Conservation (phyloP, 1,140 invertebrate species). For the Solenopsis fugax region DNA sequence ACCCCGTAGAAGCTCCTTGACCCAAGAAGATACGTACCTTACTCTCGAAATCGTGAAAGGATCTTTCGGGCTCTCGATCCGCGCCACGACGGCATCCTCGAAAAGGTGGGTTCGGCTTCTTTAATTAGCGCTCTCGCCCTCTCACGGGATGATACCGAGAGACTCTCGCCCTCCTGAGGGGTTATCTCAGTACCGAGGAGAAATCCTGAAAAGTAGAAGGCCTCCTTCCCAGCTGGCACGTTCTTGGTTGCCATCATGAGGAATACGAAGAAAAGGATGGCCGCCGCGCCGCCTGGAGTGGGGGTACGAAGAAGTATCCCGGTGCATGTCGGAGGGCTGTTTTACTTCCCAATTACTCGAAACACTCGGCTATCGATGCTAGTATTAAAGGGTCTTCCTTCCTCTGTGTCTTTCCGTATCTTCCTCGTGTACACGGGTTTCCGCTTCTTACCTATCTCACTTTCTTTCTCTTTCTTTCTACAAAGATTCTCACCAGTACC, state of each 20-base stretch:
- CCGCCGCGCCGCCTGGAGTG: not conserved
- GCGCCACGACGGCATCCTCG: slow-evolving; percentile 48
- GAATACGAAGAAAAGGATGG: slow-evolving; percentile 37
- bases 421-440: not conserved
- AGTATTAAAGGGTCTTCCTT: slow-evolving; percentile 70
- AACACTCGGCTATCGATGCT: slow-evolving; percentile 73
- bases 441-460: not conserved
- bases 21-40: slow-evolving; percentile 59
- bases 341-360: slow-evolving; percentile 81
- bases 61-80: slow-evolving; percentile 63
- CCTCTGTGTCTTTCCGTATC: not conserved
- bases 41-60: slow-evolving; percentile 56
- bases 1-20: slow-evolving; percentile 56
- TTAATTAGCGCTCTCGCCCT: slow-evolving; percentile 73
- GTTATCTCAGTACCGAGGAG: not conserved
- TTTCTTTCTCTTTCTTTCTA: not conserved
- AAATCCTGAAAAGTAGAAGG: slow-evolving; percentile 19
- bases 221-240: slow-evolving; percentile 2
- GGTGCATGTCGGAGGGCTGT: slow-evolving; percentile 74
- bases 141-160: slow-evolving; percentile 40
- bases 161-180: slow-evolving; percentile 7
- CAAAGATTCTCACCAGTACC: slow-evolving; percentile 18
- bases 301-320: not conserved
- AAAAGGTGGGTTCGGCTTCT: slow-evolving; percentile 68
- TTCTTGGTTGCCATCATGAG: slow-evolving; percentile 20